Evolutionary conservation across 2,797 vertebrate genomes (phyloP).

Genomic region (Rhodeus uyekii): DNA sequence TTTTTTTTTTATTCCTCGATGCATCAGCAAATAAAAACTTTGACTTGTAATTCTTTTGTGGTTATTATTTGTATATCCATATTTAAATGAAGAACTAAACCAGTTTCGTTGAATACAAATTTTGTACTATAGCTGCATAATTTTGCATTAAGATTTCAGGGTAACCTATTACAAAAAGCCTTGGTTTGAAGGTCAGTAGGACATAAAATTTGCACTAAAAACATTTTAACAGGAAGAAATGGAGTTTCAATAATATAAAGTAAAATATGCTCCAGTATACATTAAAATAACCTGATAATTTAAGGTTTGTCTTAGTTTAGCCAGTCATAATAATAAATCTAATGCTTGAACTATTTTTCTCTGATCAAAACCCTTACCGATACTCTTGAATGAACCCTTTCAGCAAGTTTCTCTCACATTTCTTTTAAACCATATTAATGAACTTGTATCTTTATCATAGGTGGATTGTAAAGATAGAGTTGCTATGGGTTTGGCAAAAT

Average conservation of each 20-base stretch:
- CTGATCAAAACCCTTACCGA: neutral
- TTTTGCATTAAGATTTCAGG: neutral
- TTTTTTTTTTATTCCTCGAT: conserved; percentile 67
- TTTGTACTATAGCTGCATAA: neutral
- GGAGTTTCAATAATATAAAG: neutral
- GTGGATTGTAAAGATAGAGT: neutral
- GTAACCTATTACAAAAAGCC: neutral
- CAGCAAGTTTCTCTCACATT: neutral
- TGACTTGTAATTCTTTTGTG: conserved; percentile 62
- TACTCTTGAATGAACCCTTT: too few species aligned
- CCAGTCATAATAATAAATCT: neutral
- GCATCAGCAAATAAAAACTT: conserved; percentile 78
- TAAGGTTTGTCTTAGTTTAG: neutral
- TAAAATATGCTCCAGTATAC: neutral
- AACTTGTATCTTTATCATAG: neutral
- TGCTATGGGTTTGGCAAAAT: neutral
- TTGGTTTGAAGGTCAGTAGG: neutral
- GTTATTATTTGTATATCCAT: neutral
- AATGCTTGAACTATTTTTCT: neutral
- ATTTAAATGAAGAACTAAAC: neutral
- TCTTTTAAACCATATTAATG: neutral
- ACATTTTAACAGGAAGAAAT: too few species aligned
- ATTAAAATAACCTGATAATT: neutral
- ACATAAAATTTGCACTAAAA: neutral
- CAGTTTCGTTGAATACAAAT: neutral